A percentile compares a stretch with the other conserved stretches of the same genome.
phyloP scores from a whole-genome alignment of 2,797 vertebrate genomes.

The Crypturellus tataupa region DNA sequence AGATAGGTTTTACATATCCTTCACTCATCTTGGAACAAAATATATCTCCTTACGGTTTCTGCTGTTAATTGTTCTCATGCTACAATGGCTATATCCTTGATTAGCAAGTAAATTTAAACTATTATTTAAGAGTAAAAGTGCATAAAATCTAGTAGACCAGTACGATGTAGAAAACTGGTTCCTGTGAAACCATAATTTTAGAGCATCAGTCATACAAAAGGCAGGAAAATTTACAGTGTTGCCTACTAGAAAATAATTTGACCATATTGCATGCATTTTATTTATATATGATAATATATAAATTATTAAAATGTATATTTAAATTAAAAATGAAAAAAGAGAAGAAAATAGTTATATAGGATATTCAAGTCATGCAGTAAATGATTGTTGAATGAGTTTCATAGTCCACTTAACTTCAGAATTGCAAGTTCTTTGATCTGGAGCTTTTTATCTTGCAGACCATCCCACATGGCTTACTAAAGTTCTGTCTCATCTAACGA shows the following conservation, averaged over 20 bases:
- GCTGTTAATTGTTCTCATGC: neutral
- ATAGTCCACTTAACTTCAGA: neutral
- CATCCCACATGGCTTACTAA: neutral
- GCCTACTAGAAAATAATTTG: neutral
- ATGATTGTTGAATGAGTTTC: neutral
- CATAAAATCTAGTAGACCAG: neutral
- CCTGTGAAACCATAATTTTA: neutral
- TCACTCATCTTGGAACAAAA: neutral
- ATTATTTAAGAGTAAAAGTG: neutral
- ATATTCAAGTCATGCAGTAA: neutral
- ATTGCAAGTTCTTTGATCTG: neutral
- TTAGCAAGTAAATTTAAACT: neutral
- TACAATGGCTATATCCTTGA: neutral
- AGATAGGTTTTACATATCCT: neutral
- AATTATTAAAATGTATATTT: neutral
- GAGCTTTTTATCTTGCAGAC: neutral
- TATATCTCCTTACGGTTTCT: neutral
- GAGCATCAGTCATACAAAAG: neutral
- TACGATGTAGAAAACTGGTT: neutral
- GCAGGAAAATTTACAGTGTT: neutral
- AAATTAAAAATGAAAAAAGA: neutral
- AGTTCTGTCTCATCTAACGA: conserved; percentile 3
- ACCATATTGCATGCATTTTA: neutral
- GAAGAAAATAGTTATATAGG: neutral
- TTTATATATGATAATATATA: neutral